Base-by-base conservation (phyloP, 2,888 invertebrate genomes). In the Melangyna quadrimaculata region DNA sequence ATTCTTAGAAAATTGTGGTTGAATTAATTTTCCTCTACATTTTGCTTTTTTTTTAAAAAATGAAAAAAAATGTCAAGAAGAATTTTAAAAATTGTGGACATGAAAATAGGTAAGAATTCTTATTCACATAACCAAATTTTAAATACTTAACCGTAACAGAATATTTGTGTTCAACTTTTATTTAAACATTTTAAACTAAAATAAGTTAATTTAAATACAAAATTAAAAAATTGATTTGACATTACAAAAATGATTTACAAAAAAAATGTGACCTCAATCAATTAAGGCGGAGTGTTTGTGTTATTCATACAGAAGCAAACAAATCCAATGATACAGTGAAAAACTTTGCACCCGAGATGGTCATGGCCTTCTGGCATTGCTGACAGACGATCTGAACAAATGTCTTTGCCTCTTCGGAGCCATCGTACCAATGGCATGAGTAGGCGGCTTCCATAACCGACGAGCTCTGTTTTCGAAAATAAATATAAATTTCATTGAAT, bases 361-460 rank as follows among this genome's bases (percentile, higher is more conserved):
- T 96, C 95, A 97, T 95, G 0, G 97, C 96, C 89, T 97, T 97
- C 92, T 97, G 97, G 91, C 97, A 97, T 90, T 97, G 97, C 90
- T 97, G 97, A 91, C 97, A 97, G 12, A 97, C 97, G 89, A 97
- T 97, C 92, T 97, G 97, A 1, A 97, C 97, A 90, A 97, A 97
- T 32, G 97, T 97, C 91, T 97, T 97, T 0, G 97, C 97, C 89
- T 97, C 97, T 90, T 97, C 97, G 0, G 97, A 97, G 7, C 97
- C 97, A 88, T 97, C 97, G 91, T 97, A 97, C 97, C 97, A 97
- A 88, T 97, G 97, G 89, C 97, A 97, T 61, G 96, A 96, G 92
- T 97, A 97, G 0, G 97, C 97, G 0, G 97, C 97, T 92, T 97
- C 97, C 97, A 97, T 97, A 6, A 97, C 97, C 3, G 97, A 97